These are phyloP conservation scores for Alectoris magna DNA, from an alignment of 2,797 vertebrate genomes.

Conservation along the genomic window DNA sequence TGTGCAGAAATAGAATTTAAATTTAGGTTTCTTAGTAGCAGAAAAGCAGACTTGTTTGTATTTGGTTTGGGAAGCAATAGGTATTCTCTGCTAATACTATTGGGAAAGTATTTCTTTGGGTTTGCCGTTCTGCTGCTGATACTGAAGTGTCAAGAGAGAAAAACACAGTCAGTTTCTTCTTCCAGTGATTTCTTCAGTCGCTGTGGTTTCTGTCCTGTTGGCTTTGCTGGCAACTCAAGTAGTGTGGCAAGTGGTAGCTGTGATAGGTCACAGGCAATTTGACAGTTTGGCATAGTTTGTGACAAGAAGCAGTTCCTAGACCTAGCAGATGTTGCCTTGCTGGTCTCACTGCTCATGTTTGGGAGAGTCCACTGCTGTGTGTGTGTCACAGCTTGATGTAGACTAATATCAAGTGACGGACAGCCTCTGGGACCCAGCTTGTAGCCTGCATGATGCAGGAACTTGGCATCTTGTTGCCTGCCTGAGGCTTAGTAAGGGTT, in stretches of 20 bases:
- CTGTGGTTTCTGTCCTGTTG: background rate
- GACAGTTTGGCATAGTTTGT: conserved; percentile 53
- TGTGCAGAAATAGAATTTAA: background rate
- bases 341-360: background rate
- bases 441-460: conserved; percentile 21
- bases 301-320: conserved; percentile 62
- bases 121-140: background rate
- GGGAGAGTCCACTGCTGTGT: background rate
- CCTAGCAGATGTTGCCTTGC: conserved; percentile 18
- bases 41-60: background rate
- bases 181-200: background rate
- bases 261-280: conserved; percentile 59
- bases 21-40: background rate
- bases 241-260: background rate
- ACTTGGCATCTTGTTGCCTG: conserved; percentile 54
- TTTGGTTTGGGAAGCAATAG: background rate
- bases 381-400: conserved; percentile 24
- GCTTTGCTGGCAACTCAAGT: background rate
- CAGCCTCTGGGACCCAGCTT: conserved; percentile 9
- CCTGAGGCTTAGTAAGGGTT: conserved; percentile 81
- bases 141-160: background rate
- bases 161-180: background rate
- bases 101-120: background rate
- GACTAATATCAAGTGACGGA: background rate
- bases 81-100: background rate